Percentiles rank a stretch among this genome's conserved stretches.
These are phyloP conservation scores for Osmoderma eremita DNA, from an alignment of 2,888 invertebrate genomes.

Conservation along the genomic window DNA sequence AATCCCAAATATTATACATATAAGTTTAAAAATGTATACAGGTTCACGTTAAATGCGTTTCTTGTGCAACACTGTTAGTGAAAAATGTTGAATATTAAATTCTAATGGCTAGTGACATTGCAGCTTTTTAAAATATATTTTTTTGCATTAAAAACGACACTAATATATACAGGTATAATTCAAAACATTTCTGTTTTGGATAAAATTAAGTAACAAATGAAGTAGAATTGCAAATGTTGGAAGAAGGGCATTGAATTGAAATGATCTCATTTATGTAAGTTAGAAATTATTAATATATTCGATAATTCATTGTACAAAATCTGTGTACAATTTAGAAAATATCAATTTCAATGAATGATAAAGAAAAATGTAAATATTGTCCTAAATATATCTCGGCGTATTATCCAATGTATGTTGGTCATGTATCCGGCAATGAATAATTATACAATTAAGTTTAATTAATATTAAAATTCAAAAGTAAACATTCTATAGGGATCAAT, in stretches of 20 bases:
- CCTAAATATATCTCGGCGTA: conserved; percentile 9
- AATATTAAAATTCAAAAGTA: conserved; percentile 38
- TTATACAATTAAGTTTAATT: conserved; percentile 32
- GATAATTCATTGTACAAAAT: background rate
- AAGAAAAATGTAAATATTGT: conserved; percentile 32
- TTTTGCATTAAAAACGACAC: background rate
- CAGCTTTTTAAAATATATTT: conserved; percentile 16
- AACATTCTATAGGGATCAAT: conserved; percentile 50
- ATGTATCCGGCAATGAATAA: conserved; percentile 21
- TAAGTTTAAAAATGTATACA: background rate
- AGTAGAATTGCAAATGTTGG: too few relatives aligned
- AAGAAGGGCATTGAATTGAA: background rate
- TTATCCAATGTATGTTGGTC: conserved; percentile 22
- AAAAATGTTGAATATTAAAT: background rate
- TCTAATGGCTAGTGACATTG: conserved; percentile 21
- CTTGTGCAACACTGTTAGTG: background rate
- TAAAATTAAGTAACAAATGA: too few relatives aligned
- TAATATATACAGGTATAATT: too few relatives aligned
- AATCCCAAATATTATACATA: conserved; percentile 17
- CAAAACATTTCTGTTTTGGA: too few relatives aligned
- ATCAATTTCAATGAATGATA: conserved; percentile 18
- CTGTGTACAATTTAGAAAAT: conserved; percentile 2
- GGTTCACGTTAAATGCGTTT: background rate
- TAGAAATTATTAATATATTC: background rate
- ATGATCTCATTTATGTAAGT: conserved; percentile 8